Percentiles rank a stretch among this genome's conserved stretches.
Evolutionary conservation across 2,888 invertebrate genomes (phyloP).

Genomic region (Cylindroiulus punctatus): DNA sequence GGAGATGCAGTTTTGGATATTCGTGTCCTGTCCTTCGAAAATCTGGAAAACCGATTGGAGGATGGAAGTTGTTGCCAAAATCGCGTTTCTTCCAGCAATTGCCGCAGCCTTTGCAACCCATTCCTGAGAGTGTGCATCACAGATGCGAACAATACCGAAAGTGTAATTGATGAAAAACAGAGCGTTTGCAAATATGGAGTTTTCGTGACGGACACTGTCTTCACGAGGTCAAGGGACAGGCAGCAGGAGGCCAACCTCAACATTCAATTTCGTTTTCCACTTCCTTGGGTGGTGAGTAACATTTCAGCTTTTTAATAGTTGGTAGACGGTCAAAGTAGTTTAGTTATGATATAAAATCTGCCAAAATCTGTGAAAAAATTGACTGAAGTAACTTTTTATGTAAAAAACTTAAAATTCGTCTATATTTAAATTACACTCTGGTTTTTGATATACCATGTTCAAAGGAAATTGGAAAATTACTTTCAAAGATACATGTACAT

Average conservation of each 20-base stretch:
- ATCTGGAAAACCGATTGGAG: constrained; percentile 56
- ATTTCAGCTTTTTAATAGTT: not conserved
- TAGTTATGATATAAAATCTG: no score
- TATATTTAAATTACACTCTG: no score
- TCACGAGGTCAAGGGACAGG: constrained; percentile 58
- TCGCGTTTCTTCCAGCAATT: constrained; percentile 31
- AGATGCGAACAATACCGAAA: constrained; percentile 48
- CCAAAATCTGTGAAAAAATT: no score
- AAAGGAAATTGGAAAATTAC: no score
- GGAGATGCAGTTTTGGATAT: constrained; percentile 59
- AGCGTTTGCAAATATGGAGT: constrained; percentile 60
- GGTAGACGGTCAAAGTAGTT: no score
- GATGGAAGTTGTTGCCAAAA: constrained; percentile 58
- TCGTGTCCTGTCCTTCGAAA: constrained; percentile 59
- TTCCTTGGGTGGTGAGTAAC: constrained; percentile 66
- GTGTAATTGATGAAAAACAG: constrained; percentile 1
- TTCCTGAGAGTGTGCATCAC: constrained; percentile 59
- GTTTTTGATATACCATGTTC: no score
- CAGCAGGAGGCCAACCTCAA: constrained; percentile 58
- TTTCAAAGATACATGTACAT: no score
- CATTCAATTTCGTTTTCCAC: constrained; percentile 64
- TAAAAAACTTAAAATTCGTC: no score
- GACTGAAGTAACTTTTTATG: no score
- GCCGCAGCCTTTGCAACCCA: constrained; percentile 58
- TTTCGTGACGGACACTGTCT: constrained; percentile 60